These are phyloP conservation scores for Mythimna pallens DNA, from an alignment of 2,888 invertebrate species.

Conservation along the genomic window DNA sequence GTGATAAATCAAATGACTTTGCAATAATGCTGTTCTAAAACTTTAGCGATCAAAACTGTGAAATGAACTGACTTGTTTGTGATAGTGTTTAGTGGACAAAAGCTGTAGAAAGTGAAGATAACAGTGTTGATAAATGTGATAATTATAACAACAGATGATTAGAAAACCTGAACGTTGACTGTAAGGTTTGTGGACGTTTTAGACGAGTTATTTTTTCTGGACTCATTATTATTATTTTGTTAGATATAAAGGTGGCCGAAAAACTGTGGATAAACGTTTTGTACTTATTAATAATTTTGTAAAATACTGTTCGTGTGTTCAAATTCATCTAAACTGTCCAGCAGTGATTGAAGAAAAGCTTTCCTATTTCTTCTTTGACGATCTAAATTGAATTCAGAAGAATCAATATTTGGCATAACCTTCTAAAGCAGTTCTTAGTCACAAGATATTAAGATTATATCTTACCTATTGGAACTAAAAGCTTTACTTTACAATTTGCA, in stretches of 20 bases:
- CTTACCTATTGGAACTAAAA: not conserved
- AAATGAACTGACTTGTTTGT: constrained; percentile 65
- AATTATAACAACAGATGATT: constrained; percentile 47
- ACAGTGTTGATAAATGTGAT: constrained; percentile 61
- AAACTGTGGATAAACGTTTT: constrained; percentile 25
- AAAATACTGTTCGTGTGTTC: constrained; percentile 9
- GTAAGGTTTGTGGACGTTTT: constrained; percentile 52
- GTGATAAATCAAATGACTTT: constrained; percentile 90
- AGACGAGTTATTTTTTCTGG: constrained; percentile 20
- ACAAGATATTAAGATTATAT: not conserved
- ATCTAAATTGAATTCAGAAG: not conserved
- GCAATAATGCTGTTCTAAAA: constrained; percentile 80
- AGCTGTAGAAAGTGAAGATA: constrained; percentile 49
- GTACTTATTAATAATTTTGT: constrained; percentile 17
- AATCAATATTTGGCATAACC: constrained; percentile 1
- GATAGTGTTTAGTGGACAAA: constrained; percentile 64
- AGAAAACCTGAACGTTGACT: constrained; percentile 37
- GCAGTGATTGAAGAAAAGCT: not conserved
- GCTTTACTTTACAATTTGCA: not conserved
- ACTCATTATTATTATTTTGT: constrained; percentile 9
- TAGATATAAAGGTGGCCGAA: constrained; percentile 4
- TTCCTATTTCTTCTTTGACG: constrained; percentile 2
- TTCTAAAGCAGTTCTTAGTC: not conserved
- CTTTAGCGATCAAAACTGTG: constrained; percentile 70
- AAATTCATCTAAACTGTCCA: not conserved